Evolutionary conservation across 1,140 invertebrate species (phyloP), one percentile per base, ranked within the genome.

Genomic region (Aphaenogaster floridana): DNA sequence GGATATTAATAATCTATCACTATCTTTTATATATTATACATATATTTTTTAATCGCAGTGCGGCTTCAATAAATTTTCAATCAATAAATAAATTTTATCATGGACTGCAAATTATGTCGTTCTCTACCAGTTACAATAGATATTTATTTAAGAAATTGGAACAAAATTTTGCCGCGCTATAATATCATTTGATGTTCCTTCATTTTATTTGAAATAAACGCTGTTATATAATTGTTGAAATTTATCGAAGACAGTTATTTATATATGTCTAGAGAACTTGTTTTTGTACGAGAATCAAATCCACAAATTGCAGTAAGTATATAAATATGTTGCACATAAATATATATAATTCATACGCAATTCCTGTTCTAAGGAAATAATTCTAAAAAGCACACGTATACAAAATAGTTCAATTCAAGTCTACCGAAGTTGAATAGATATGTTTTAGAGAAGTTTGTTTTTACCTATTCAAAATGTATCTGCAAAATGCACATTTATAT

Each of bases 351-450:
- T 50, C 3, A 74, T 80, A 21, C 21, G 17, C 54, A 59, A 83
- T 34, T 36, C 3, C 11, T 50, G 11, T 54, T 39, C 0, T 59
- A 59, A 72, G 4, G 13, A 78, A 85, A 71, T 76, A 72, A 78
- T 21, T 63, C 11, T 57, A 61, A 86, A 79, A 74, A 86, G 8
- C 34, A 77, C 74, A 39, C 52, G 15, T 52, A 77, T 72, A 57
- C 21, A 54, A 77, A 90, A 88, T 59, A 88, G 50, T 59, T 86
- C 34, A 76, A 21, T 21, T 69, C 45, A 21, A 86, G 86, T 81
- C 36, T 86, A 48, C 39, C 4, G 3, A 64, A 80, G 1, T 72
- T 45, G 69, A 78, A 68, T 66, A 69, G 64, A 64, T 81, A 21
- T 85, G 63, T 89, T 68, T 63, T 71, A 34, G 48, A 68, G 3